phyloP scores from a whole-genome alignment of 2,113 vertebrate genomes.

The Vidua macroura region DNA sequence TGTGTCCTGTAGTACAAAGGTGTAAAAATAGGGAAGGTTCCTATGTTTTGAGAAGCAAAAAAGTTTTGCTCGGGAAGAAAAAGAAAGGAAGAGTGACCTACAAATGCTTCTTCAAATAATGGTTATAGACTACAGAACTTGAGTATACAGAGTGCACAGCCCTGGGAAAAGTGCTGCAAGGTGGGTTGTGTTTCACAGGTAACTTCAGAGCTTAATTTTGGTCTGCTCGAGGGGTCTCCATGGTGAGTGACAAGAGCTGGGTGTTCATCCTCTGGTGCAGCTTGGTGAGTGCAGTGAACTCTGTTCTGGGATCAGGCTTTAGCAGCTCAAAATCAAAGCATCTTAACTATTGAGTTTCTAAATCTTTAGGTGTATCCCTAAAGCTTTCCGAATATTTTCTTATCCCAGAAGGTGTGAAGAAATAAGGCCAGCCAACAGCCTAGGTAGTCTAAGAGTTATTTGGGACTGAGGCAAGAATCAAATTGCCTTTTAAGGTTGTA shows the following conservation, averaged over 20 bases:
- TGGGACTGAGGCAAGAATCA: not conserved
- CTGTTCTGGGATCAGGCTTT: not conserved
- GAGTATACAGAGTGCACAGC: not conserved
- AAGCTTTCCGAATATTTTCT: not conserved
- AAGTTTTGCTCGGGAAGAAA: not conserved
- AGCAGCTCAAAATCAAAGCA: not conserved
- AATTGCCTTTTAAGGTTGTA: not conserved
- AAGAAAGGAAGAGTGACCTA: not conserved
- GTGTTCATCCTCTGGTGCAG: not conserved
- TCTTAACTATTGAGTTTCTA: not conserved
- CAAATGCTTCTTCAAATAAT: not conserved
- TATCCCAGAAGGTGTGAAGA: not conserved
- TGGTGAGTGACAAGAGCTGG: not conserved
- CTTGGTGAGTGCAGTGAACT: not conserved
- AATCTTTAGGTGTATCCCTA: not conserved
- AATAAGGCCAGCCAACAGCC: not conserved
- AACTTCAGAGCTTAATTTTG: not conserved
- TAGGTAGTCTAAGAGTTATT: not conserved
- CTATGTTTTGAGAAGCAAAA: not conserved
- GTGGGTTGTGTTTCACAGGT: not conserved
- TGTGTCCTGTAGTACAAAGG: not conserved
- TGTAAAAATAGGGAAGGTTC: not conserved
- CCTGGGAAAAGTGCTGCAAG: not conserved
- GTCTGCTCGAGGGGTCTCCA: rapidly evolving
- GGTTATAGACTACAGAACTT: not conserved